phyloP scores from a whole-genome alignment of 2,797 vertebrate genomes.

The Sarcophilus harrisii region DNA sequence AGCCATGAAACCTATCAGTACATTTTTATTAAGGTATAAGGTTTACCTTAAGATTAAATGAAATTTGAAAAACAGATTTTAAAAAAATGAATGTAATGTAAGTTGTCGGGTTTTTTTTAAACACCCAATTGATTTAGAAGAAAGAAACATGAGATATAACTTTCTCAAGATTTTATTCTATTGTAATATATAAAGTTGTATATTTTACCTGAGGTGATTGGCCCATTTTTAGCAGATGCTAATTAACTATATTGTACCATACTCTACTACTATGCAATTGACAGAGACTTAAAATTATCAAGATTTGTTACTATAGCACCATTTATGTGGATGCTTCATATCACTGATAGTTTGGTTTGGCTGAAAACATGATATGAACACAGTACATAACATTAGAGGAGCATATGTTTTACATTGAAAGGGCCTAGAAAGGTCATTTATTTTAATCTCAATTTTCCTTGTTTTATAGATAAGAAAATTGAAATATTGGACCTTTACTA shows the following conservation, averaged over 20 bases:
- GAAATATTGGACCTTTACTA: not conserved
- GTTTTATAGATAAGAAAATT: not conserved
- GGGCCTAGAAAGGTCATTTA: not conserved
- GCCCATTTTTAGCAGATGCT: not conserved
- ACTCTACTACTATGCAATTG: not conserved
- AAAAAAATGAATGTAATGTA: not conserved
- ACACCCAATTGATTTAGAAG: not conserved
- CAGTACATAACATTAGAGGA: not conserved
- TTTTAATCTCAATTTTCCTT: not conserved
- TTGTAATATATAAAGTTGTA: not conserved
- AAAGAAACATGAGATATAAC: not conserved
- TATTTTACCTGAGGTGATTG: not conserved
- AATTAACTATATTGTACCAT: not conserved
- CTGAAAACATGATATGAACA: not conserved
- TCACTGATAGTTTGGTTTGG: not conserved
- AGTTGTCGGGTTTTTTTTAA: constrained; percentile 26
- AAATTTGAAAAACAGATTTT: constrained; percentile 26
- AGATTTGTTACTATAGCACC: no score
- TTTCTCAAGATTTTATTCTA: not conserved
- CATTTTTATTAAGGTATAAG: not conserved
- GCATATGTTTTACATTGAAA: not conserved
- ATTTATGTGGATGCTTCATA: no score
- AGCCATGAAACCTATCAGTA: constrained; percentile 29
- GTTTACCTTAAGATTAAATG: constrained; percentile 39
- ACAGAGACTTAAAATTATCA: not conserved